phyloP scores from a whole-genome alignment of 92 coral and sea anemone genomes.

The Epizoanthus rinbou region DNA sequence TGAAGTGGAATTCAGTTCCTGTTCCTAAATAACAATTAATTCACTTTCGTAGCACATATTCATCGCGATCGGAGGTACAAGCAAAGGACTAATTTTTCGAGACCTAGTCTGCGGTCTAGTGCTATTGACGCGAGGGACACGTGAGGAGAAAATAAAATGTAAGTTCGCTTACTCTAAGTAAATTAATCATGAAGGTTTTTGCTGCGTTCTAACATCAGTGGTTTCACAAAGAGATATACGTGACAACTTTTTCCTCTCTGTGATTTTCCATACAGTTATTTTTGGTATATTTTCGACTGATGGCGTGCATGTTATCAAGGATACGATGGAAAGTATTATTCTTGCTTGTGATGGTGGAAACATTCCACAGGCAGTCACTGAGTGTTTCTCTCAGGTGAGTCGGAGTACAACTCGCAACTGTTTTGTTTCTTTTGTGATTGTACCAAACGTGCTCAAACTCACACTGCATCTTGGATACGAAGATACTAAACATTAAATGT shows the following conservation, averaged over 20 bases:
- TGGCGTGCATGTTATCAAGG: slow-evolving; percentile 78
- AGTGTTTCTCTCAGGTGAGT: slow-evolving; percentile 82
- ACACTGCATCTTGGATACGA: not conserved
- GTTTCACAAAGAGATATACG: not conserved
- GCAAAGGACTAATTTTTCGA: slow-evolving; percentile 87
- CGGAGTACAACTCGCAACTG: not conserved
- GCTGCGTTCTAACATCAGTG: not conserved
- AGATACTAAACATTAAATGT: too few species aligned
- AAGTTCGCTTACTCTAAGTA: slow-evolving; percentile 31
- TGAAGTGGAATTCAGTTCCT: slow-evolving; percentile 16
- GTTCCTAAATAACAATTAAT: not conserved
- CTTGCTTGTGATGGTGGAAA: slow-evolving; percentile 93
- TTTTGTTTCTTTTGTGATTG: not conserved
- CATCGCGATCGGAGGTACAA: slow-evolving; percentile 87
- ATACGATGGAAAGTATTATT: slow-evolving; percentile 84
- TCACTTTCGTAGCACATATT: slow-evolving; percentile 81
- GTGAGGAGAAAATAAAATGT: slow-evolving; percentile 94
- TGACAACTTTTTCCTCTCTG: not conserved
- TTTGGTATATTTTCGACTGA: slow-evolving; percentile 41
- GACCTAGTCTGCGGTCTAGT: slow-evolving; percentile 91
- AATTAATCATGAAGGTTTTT: slow-evolving; percentile 18
- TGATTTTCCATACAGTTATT: slow-evolving; percentile 18
- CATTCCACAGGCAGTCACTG: slow-evolving; percentile 76
- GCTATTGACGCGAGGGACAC: slow-evolving; percentile 90
- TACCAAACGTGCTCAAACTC: not conserved